phyloP scores from a whole-genome alignment of 1,140 invertebrate genomes.

The Drosophila lowei region DNA sequence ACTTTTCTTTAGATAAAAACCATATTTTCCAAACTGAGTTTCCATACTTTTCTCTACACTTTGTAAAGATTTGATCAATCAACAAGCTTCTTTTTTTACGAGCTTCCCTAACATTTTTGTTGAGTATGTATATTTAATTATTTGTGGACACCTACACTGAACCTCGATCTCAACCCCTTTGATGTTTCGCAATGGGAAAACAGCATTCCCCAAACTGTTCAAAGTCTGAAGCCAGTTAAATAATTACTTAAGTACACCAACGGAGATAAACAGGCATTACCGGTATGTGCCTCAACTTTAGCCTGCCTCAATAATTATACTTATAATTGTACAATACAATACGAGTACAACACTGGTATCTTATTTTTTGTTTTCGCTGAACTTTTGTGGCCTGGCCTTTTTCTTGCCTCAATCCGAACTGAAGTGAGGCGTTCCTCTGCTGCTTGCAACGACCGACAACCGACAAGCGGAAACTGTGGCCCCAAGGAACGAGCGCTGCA shows the following conservation, averaged over 20 bases:
- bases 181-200: constrained; percentile 15
- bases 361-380: constrained; percentile 22
- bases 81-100: no score
- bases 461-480: constrained; percentile 15
- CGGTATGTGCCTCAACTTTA: constrained; percentile 20
- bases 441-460: background rate
- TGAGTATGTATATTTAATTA: background rate
- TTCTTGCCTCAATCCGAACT: constrained; percentile 6
- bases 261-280: constrained; percentile 23
- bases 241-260: constrained; percentile 22
- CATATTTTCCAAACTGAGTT: no score
- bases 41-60: no score
- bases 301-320: constrained; percentile 21
- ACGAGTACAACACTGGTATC: background rate
- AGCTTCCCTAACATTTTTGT: no score
- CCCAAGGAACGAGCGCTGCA: constrained; percentile 9
- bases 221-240: constrained; percentile 17
- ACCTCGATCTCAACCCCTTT: background rate
- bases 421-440: constrained; percentile 16
- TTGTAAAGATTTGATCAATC: no score
- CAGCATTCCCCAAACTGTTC: background rate
- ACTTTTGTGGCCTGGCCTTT: constrained; percentile 43
- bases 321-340: no score
- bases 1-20: no score
- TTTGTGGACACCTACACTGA: constrained; percentile 12